Conservation (phyloP, 1,140 invertebrate genomes). For the Zaprionus camerounensis region DNA sequence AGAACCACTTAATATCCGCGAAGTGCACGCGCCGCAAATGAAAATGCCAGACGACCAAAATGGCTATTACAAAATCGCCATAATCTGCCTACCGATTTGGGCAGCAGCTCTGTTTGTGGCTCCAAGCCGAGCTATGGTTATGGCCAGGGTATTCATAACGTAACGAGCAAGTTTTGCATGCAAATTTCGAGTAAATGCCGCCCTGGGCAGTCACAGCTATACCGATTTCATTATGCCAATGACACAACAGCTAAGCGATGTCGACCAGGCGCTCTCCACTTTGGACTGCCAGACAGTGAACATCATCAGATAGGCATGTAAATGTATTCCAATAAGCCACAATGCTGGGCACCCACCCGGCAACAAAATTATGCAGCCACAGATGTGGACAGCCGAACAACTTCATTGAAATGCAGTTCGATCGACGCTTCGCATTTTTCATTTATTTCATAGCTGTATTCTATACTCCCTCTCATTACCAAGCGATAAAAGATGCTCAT, state of each 20-base stretch:
- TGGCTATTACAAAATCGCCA: conserved; percentile 39
- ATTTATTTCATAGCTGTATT: conserved; percentile 49
- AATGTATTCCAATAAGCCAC: conserved; percentile 21
- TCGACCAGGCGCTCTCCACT: conserved; percentile 7
- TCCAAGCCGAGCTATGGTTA: conserved; percentile 9
- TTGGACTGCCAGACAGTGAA: conserved; percentile 6
- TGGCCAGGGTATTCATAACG: conserved; percentile 56
- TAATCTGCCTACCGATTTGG: conserved; percentile 62
- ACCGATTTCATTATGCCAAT: conserved; percentile 48
- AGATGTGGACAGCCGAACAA: conserved; percentile 7
- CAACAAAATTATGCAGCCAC: conserved; percentile 53
- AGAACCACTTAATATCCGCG: conserved; percentile 66
- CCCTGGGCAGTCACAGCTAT: conserved; percentile 20
- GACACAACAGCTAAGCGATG: conserved; percentile 41
- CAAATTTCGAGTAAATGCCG: conserved; percentile 59
- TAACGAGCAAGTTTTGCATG: conserved; percentile 56
- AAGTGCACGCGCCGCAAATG: conserved; percentile 33
- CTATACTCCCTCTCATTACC: conserved; percentile 32
- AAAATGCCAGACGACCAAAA: conserved; percentile 30
- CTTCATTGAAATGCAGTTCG: conserved; percentile 38
- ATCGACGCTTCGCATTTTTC: conserved; percentile 50
- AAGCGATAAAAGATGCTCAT: conserved; percentile 12
- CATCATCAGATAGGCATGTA: conserved; percentile 21
- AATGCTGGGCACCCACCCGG: not conserved
- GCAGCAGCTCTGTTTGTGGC: conserved; percentile 17